These are phyloP conservation scores for Erpetoichthys calabaricus DNA, from an alignment of 2,797 vertebrate genomes.

Conservation along the genomic window DNA sequence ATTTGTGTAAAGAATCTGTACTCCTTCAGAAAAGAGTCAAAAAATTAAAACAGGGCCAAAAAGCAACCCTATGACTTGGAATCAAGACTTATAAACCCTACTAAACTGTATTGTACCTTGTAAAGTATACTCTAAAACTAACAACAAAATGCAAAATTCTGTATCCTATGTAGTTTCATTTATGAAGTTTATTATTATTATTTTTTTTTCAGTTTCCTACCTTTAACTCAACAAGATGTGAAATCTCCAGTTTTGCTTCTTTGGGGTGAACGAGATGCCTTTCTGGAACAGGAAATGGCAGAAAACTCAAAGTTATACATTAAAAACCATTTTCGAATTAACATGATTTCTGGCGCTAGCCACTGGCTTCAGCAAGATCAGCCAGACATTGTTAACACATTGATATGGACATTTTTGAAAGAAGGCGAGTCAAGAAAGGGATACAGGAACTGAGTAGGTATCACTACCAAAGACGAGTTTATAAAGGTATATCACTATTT, in stretches of 20 bases:
- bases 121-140: no score
- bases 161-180: conserved; percentile 8
- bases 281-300: conserved; percentile 90
- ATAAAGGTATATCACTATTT: conserved; percentile 23
- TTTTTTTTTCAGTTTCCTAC: conserved; percentile 56
- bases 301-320: conserved; percentile 83
- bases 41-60: no score
- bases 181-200: not conserved
- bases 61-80: no score
- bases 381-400: conserved; percentile 87
- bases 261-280: conserved; percentile 87
- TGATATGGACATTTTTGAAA: conserved; percentile 97
- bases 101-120: no score
- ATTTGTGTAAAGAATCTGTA: no score
- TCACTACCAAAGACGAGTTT: not conserved
- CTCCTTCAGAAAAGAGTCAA: no score
- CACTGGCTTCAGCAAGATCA: conserved; percentile 98
- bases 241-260: conserved; percentile 78
- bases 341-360: conserved; percentile 83
- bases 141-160: no score
- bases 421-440: conserved; percentile 74
- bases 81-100: no score
- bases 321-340: conserved; percentile 84
- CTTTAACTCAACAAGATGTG: conserved; percentile 73
- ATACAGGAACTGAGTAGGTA: conserved; percentile 48